A percentile compares a stretch with the other conserved stretches of the same genome.
These are phyloP conservation scores for Cataglyphis livida DNA, from an alignment of 2,888 invertebrate species.

Conservation along the genomic window DNA sequence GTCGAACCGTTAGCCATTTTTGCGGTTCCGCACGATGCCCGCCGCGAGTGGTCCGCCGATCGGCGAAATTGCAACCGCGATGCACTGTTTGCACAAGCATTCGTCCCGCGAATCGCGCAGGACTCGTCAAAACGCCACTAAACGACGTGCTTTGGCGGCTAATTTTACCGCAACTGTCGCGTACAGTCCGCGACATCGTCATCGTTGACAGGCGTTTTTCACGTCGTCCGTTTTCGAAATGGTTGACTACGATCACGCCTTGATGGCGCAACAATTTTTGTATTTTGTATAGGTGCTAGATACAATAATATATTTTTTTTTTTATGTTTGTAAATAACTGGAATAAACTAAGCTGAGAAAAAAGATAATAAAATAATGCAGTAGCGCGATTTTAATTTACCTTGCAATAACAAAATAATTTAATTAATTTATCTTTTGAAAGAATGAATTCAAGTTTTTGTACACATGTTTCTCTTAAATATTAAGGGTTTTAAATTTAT, in stretches of 20 bases:
- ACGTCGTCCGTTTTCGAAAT: background rate
- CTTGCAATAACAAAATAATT: background rate
- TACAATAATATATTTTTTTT: background rate
- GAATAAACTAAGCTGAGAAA: background rate
- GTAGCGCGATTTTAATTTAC: background rate
- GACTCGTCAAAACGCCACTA: background rate
- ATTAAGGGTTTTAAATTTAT: background rate
- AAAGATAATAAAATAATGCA: background rate
- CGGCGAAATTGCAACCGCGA: slow-evolving; percentile 52
- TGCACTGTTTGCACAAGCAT: slow-evolving; percentile 40
- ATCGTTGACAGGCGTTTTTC: background rate
- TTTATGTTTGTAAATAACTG: background rate
- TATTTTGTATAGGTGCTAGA: background rate
- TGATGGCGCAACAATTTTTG: background rate
- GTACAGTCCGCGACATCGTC: slow-evolving; percentile 9
- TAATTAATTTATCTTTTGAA: background rate
- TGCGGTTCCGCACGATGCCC: slow-evolving; percentile 49
- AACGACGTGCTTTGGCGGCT: background rate
- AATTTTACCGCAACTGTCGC: slow-evolving; percentile 28
- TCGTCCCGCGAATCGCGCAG: slow-evolving; percentile 5
- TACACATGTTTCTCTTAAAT: background rate
- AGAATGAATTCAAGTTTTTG: background rate
- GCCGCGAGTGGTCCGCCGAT: slow-evolving; percentile 39
- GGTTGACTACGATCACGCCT: background rate
- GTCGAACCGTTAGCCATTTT: slow-evolving; percentile 53